These are phyloP conservation scores for Echiichthys vipera DNA, from an alignment of 2,797 vertebrate genomes.

Conservation along the genomic window DNA sequence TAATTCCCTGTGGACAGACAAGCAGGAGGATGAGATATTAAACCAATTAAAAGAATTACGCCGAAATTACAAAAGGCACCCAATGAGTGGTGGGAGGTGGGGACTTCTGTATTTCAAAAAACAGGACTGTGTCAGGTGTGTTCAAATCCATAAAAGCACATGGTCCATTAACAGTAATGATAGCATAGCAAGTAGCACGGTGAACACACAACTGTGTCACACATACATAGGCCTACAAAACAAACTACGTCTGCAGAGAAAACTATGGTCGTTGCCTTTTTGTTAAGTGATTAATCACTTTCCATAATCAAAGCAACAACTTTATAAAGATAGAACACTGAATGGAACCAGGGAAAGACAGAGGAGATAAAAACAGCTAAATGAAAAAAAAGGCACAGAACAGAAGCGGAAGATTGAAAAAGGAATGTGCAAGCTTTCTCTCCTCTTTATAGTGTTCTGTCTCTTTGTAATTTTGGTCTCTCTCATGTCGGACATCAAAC, in stretches of 20 bases:
- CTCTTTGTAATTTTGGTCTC: conserved; percentile 89
- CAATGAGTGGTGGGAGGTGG: not conserved
- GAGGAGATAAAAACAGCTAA: conserved; percentile 44
- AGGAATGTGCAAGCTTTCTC: conserved; percentile 76
- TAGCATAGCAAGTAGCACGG: conserved; percentile 2
- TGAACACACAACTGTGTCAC: not conserved
- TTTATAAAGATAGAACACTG: conserved; percentile 26
- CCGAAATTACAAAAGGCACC: conserved; percentile 32
- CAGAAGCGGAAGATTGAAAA: conserved; percentile 67
- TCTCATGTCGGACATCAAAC: conserved; percentile 89
- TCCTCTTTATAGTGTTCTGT: conserved; percentile 73
- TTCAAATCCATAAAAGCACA: conserved; percentile 5
- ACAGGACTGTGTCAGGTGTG: conserved; percentile 1
- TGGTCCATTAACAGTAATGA: conserved; percentile 8
- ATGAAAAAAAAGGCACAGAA: conserved; percentile 58
- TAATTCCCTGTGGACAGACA: conserved; percentile 48
- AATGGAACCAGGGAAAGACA: conserved; percentile 18
- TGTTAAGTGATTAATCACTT: conserved; percentile 37
- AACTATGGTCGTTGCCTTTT: not conserved
- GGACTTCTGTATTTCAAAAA: conserved; percentile 18
- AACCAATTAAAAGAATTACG: conserved; percentile 49
- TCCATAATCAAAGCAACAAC: conserved; percentile 34
- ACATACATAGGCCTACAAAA: not conserved
- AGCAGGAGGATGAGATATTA: conserved; percentile 33
- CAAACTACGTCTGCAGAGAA: not conserved